A percentile compares a stretch with the other conserved stretches of the same genome.
phyloP scores from a whole-genome alignment of 2,888 invertebrate genomes.

The Unio pictorum region DNA sequence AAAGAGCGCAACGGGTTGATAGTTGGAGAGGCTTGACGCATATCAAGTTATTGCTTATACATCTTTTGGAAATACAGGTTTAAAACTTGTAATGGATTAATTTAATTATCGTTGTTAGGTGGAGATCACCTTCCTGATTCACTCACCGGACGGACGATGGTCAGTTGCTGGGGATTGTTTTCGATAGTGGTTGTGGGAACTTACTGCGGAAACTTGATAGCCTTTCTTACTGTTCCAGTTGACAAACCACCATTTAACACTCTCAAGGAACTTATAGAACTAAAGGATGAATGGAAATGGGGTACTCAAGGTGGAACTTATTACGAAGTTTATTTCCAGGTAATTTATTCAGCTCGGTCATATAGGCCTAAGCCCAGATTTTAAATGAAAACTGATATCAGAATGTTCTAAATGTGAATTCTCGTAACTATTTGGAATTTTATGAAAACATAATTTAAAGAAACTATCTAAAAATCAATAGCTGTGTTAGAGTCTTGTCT shows the following conservation, averaged over 20 bases:
- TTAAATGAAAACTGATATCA: too few relatives aligned
- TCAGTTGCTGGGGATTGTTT: slow-evolving; percentile 49
- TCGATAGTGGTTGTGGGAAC: slow-evolving; percentile 55
- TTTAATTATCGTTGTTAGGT: slow-evolving; percentile 7
- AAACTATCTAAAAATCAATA: too few relatives aligned
- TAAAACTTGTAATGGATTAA: too few relatives aligned
- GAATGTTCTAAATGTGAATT: too few relatives aligned
- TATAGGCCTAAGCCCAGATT: too few relatives aligned
- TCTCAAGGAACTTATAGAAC: slow-evolving; percentile 39
- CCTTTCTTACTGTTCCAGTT: slow-evolving; percentile 57
- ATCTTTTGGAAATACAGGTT: too few relatives aligned
- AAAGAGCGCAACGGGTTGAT: too few relatives aligned
- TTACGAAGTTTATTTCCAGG: slow-evolving; percentile 33
- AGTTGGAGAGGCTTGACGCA: too few relatives aligned
- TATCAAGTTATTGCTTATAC: too few relatives aligned
- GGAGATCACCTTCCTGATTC: slow-evolving; percentile 37
- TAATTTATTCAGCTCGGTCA: slow-evolving; percentile 8
- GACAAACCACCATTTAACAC: slow-evolving; percentile 49
- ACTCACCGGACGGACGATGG: slow-evolving; percentile 40
- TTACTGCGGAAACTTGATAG: slow-evolving; percentile 62
- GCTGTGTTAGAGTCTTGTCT: too few relatives aligned
- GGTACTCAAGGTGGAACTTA: slow-evolving; percentile 40
- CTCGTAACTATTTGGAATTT: too few relatives aligned
- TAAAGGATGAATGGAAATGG: slow-evolving; percentile 43
- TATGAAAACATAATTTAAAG: too few relatives aligned